These are phyloP conservation scores for Heterodera schachtii DNA, from an alignment of 1,140 invertebrate species.

Conservation along the genomic window DNA sequence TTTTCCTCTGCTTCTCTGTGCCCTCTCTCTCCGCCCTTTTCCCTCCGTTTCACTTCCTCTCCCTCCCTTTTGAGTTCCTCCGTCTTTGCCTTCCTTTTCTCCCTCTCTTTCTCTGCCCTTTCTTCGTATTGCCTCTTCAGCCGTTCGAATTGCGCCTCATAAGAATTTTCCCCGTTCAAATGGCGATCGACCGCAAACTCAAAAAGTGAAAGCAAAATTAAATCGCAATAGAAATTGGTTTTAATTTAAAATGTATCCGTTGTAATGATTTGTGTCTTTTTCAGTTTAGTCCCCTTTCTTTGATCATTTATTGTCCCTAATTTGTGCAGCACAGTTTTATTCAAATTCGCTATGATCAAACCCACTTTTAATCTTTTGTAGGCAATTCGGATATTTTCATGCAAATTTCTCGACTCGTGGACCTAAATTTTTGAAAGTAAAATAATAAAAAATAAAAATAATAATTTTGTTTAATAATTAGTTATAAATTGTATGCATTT, in stretches of 20 bases:
- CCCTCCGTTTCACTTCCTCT: not conserved
- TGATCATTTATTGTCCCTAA: too few relatives aligned
- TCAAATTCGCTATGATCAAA: not conserved
- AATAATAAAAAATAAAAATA: too few relatives aligned
- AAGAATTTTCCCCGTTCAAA: constrained; percentile 15
- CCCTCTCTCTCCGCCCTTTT: not conserved
- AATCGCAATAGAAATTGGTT: not conserved
- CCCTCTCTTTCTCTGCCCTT: not conserved
- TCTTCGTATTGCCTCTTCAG: constrained; percentile 16
- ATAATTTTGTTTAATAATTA: too few relatives aligned
- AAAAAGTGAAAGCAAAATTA: too few relatives aligned
- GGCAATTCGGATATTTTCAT: constrained; percentile 23
- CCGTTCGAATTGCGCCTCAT: constrained; percentile 18
- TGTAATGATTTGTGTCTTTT: too few relatives aligned
- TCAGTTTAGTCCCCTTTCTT: too few relatives aligned
- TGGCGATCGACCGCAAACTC: constrained; percentile 26
- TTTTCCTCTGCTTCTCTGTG: not conserved
- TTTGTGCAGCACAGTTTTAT: too few relatives aligned
- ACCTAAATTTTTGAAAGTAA: constrained; percentile 3
- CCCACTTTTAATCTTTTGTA: constrained; percentile 20
- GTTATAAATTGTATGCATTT: too few relatives aligned
- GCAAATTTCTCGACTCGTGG: constrained; percentile 22
- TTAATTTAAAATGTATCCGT: too few relatives aligned
- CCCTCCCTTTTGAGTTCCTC: not conserved
- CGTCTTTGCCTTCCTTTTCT: not conserved